Base-by-base conservation (phyloP, 2,888 invertebrate genomes). In the Volucella inanis region DNA sequence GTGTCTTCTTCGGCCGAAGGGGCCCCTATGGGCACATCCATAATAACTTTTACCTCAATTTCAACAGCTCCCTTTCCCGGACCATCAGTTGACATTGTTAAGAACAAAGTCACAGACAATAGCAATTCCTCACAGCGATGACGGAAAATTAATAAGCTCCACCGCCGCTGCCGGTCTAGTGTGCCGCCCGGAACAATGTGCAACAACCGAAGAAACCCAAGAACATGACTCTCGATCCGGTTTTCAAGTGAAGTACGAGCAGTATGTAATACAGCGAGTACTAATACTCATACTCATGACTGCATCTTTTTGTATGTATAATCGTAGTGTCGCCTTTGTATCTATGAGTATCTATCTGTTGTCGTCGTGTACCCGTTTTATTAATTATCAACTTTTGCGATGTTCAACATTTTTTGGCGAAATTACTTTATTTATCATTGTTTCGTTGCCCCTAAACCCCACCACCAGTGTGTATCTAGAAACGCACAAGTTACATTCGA, bases 381-480 rank as follows among this genome's bases (percentile, higher is more conserved):
- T 41, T 79, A 80, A 62, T 80, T 74, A 68, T 52, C 43, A 59
- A 71, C 70, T 79, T 79, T 79, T 57, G 71, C 78, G 62, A 65
- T 50, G 18, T 55, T 14, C 0, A 38, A 22, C 15, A 15, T 67
- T 54, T 67, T 71, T 72, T 38, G 59, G 61, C 31, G 47, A 70
- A 61, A 65, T 57, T 65, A 57, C 43, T 75, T 75, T 57, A 65
- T 57, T 31, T 55, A 39, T 54, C 14, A 54, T 47, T 64, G 64
- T 41, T 55, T 3, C 38, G 38, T 47, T 57, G 6, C n/a, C 38
- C 41, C 14, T 71, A 61, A 43, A 49, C 39, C 22, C 15, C 43
- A 70, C 11, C 31, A 9, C 22, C 15, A 50, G 8, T 50, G 18
- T 10, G 22, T 45, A 54, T 57, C 41, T 67, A 18, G 43, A 18